Evolutionary conservation across 1,140 invertebrate species (phyloP).

Genomic region (Eurosta solidaginis): DNA sequence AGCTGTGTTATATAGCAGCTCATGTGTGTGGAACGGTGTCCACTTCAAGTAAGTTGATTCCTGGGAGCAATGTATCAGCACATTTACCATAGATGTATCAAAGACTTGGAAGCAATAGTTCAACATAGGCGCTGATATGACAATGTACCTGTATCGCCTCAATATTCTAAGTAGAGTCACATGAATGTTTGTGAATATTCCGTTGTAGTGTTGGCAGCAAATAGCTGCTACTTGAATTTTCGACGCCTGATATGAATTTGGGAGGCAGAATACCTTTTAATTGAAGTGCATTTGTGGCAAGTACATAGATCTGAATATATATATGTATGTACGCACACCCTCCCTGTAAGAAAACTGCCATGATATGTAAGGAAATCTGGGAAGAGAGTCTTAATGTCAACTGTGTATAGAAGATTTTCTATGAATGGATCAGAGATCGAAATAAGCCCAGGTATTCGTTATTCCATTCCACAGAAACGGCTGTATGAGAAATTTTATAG

Average conservation of each 20-base stretch:
- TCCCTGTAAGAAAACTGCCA: too few species aligned
- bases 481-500: too few species aligned
- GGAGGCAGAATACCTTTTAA: neutral
- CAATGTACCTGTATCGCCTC: neutral
- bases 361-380: too few species aligned
- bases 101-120: neutral
- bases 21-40: neutral
- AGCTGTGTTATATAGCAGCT: neutral
- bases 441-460: too few species aligned
- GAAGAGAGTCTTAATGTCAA: too few species aligned
- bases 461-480: too few species aligned
- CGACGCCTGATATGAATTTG: conserved; percentile 9
- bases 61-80: neutral
- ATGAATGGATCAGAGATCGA: too few species aligned
- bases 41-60: neutral
- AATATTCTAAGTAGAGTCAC: neutral
- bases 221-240: conserved; percentile 20
- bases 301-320: neutral
- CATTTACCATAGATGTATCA: neutral
- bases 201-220: neutral
- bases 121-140: neutral
- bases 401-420: too few species aligned
- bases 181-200: neutral
- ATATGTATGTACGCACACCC: neutral
- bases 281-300: neutral